A percentile compares a stretch with the other conserved stretches of the same genome.
These are phyloP conservation scores for Plumapathes pennacea DNA, from an alignment of 92 coral and sea anemone species.

Conservation along the genomic window DNA sequence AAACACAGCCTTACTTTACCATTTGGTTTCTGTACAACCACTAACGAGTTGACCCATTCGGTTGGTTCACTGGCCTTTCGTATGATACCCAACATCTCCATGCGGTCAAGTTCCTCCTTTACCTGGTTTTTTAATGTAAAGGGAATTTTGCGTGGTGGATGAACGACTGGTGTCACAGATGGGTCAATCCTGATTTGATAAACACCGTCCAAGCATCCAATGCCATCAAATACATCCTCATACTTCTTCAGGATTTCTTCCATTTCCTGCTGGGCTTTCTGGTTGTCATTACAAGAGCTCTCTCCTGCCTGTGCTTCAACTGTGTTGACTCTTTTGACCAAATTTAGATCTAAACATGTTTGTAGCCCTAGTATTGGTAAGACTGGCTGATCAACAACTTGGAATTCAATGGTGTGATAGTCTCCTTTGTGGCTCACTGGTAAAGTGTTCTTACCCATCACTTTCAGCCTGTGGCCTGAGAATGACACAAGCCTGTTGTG, in stretches of 20 bases:
- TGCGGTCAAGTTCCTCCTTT: too few species aligned
- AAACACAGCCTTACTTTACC: too few species aligned
- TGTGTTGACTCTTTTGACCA: slow-evolving; percentile 25
- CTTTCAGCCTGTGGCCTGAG: slow-evolving; percentile 39
- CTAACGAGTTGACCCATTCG: slow-evolving; percentile 11
- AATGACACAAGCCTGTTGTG: slow-evolving; percentile 33
- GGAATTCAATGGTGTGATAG: slow-evolving; percentile 40
- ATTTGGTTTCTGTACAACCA: slow-evolving; percentile 5
- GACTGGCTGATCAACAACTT: slow-evolving; percentile 29
- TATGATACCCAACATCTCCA: neutral
- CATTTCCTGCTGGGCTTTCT: too few species aligned
- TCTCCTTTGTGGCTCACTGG: slow-evolving; percentile 15
- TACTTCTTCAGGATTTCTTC: slow-evolving; percentile 2
- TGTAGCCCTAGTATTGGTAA: slow-evolving; percentile 31
- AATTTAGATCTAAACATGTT: slow-evolving; percentile 36
- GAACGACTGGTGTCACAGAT: too few species aligned
- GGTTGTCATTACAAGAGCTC: neutral
- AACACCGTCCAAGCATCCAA: slow-evolving; percentile 8
- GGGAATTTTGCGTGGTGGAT: too few species aligned
- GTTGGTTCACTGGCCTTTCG: neutral
- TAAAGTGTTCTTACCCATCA: slow-evolving; percentile 26
- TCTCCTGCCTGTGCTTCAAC: slow-evolving; percentile 12
- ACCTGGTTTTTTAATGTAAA: too few species aligned
- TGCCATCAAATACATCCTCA: slow-evolving; percentile 2
- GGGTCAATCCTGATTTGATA: slow-evolving; percentile 2